Base-by-base conservation (phyloP, 1,140 invertebrate species). In the Rhynchophorus ferrugineus region DNA sequence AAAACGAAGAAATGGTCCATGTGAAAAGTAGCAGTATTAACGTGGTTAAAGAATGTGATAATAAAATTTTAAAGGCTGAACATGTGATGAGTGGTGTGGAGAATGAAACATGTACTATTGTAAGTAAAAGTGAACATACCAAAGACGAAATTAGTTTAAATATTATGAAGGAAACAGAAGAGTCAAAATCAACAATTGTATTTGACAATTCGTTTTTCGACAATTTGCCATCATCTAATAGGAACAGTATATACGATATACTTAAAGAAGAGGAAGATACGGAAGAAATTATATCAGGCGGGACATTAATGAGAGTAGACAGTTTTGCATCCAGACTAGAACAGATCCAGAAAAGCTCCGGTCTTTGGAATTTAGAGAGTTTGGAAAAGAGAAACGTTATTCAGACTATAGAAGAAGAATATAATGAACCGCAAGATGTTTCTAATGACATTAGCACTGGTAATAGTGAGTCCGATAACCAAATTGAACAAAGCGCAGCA, bases 311-410 rank as follows among this genome's bases (percentile, higher is more conserved):
- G 50, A 36, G 41, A 46, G 44, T 59, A 6, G 58, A 53, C 18
- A 56, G 52, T 35, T 59, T 59, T 29, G 58, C 43, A n/a, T 46
- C 34, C 14, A 35, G 44, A 39, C 20, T 59, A 8, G 58, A 56
- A 50, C 37, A 51, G 37, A 54, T 59, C 16, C 51, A 59, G 13
- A 19, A 47, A 34, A 44, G 53, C 11, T 55, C 49, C 17, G 57
- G 54, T 3, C 42, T 57, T 14, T 60, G 56, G 47, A 60, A 41
- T 17, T 38, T 37, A 2, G 53, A 44, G 6, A 13, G 13, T 29
- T 29, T 29, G 5, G 11, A 29, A 5, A 29, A 11, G 5, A 29
- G 11, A 6, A 29, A 29, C 11, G 5, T 11, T 29, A 11, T 29
- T 29, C 24, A 29, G 5, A 29, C 24, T 11, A 29, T 29, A 29